Percentiles rank a stretch among this genome's conserved stretches.
Evolutionary conservation across 1,140 invertebrate species (phyloP).

Genomic region (Liolophura sinensis): DNA sequence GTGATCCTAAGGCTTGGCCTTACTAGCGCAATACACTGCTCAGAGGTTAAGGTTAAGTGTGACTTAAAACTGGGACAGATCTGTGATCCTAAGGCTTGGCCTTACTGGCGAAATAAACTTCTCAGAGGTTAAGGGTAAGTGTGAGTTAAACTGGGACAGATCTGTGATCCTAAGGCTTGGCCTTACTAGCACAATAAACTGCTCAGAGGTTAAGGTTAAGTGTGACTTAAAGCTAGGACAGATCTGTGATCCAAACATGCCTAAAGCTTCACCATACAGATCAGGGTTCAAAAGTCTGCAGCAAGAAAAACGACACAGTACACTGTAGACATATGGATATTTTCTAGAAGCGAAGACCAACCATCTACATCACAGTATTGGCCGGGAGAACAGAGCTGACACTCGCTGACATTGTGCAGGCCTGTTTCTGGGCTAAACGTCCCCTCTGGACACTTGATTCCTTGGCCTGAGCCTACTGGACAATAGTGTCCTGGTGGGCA

Average conservation of each 20-base stretch:
- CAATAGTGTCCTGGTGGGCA: slow-evolving; percentile 49
- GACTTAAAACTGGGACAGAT: not conserved
- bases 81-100: not conserved
- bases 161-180: not conserved
- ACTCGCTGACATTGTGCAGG: slow-evolving; percentile 44
- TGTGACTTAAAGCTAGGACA: no score
- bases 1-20: not conserved
- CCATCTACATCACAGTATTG: slow-evolving; percentile 44
- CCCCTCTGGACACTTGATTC: slow-evolving; percentile 46
- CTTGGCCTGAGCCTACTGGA: slow-evolving; percentile 41
- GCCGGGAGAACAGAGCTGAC: slow-evolving; percentile 43
- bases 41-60: no score
- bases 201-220: no score
- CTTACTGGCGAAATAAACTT: no score
- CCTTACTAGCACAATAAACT: no score
- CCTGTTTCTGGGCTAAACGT: slow-evolving; percentile 42
- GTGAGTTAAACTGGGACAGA: not conserved
- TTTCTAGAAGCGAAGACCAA: slow-evolving; percentile 12
- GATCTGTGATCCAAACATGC: no score
- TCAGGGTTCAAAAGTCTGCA: no score
- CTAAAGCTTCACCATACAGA: no score
- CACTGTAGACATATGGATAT: slow-evolving; percentile 2
- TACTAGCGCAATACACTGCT: no score
- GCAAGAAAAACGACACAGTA: not conserved
- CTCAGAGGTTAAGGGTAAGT: no score